Percentiles rank a stretch among this genome's conserved stretches.
Evolutionary conservation across 2,797 vertebrate species (phyloP).

Genomic region (Xiphophorus birchmanni): DNA sequence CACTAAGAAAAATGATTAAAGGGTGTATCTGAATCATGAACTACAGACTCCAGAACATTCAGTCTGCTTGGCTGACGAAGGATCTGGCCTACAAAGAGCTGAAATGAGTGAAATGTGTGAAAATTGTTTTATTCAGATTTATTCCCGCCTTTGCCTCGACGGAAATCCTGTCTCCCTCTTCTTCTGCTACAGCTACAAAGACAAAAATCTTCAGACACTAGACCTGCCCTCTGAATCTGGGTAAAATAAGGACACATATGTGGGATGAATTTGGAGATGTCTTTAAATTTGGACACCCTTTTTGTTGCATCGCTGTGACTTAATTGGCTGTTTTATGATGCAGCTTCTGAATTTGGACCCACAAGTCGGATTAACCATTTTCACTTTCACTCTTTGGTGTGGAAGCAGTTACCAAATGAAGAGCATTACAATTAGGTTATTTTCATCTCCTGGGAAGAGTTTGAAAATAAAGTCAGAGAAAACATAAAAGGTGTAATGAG

Average conservation of each 20-base stretch:
- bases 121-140: background rate
- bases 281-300: background rate
- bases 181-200: background rate
- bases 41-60: too few relatives aligned
- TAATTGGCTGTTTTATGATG: background rate
- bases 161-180: background rate
- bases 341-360: background rate
- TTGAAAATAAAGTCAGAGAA: background rate
- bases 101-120: background rate
- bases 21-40: background rate
- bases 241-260: background rate
- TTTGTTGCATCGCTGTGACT: background rate
- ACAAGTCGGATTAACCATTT: background rate
- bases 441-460: background rate
- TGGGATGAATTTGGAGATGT: background rate
- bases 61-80: background rate
- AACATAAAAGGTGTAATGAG: background rate
- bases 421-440: background rate
- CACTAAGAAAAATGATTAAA: background rate
- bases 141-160: background rate
- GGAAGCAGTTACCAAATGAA: background rate
- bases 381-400: background rate
- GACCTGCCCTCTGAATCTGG: background rate
- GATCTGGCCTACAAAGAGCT: background rate
- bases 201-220: background rate